Evolutionary conservation across 2,797 vertebrate genomes (phyloP).

Genomic region (Xerus rutilus): DNA sequence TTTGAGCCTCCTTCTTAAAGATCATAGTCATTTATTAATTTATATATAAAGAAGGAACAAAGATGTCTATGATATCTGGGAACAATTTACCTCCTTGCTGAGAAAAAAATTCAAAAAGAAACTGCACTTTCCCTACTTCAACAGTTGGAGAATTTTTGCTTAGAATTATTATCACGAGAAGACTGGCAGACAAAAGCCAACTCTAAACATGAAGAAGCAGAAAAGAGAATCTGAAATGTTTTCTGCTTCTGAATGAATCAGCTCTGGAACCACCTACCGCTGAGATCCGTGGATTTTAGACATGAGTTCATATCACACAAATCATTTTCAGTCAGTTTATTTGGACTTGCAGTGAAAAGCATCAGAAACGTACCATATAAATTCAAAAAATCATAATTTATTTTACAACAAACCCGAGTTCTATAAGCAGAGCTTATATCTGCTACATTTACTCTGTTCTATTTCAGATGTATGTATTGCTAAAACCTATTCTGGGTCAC

Average conservation of each 20-base stretch:
- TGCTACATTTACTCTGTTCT: background rate
- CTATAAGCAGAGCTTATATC: background rate
- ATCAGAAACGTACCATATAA: background rate
- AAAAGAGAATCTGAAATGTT: background rate
- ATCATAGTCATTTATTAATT: background rate
- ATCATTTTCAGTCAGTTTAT: background rate
- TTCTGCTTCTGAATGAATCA: background rate
- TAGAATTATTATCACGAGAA: background rate
- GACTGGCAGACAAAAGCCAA: background rate
- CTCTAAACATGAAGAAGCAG: background rate
- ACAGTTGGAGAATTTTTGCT: background rate
- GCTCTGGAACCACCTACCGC: background rate
- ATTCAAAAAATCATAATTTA: background rate
- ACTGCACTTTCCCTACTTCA: background rate
- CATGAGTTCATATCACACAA: background rate
- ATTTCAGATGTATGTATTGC: background rate
- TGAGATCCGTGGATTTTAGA: background rate
- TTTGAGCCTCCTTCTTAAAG: background rate
- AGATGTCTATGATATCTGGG: background rate
- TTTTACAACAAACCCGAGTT: background rate
- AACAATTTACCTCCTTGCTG: background rate
- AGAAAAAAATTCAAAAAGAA: background rate
- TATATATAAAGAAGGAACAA: background rate
- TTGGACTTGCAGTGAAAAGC: background rate
- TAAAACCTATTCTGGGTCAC: background rate